Evolutionary conservation across 2,888 invertebrate species (phyloP), one percentile per base, ranked within the genome.

Genomic region (Gnatocerus cornutus): DNA sequence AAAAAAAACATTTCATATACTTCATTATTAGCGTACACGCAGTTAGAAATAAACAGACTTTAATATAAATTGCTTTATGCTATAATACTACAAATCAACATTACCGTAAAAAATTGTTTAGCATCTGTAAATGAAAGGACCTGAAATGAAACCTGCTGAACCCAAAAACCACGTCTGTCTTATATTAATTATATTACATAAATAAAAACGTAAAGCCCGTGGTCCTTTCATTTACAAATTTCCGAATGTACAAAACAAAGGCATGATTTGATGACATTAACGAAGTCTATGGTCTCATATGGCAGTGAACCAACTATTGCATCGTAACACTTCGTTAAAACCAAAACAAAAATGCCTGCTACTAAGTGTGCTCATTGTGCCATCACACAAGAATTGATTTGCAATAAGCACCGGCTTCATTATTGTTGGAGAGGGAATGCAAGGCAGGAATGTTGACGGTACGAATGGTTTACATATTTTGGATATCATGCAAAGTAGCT

Each of bases 401-500:
- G 48, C 46, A 33, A 56, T 52, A 71, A 73, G 73, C 73, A 71
- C 73, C 71, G 65, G 55, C 58, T 46, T 62, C 53, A 14, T 63
- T 63, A 16, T 66, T 70, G 58, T 65, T 61, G 69, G 70, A 70
- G n/a, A 43, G 64, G 55, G 50, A 65, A 58, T 74, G 70, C 66
- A 56, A 62, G 64, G 61, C 62, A 48, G 62, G 59, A 68, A 68
- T 56, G 50, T 48, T 53, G 64, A 65, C 68, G 43, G 55, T 52
- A 55, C 61, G 53, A 52, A 16, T 58, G 45, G 52, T 45, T 92
- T 95, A 98, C 96, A 98, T 97, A 89, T 97, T 96, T 90, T 98
- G 97, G 89, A 98, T 96, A 90, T 98, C 98, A 91, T 96, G 96
- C 90, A 98, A 93, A 85, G 98, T 97, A 85, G 96, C 93, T 89